Percentiles rank a stretch among this genome's conserved stretches.
These are phyloP conservation scores for Rana temporaria DNA, from an alignment of 2,113 vertebrate genomes.

Conservation along the genomic window DNA sequence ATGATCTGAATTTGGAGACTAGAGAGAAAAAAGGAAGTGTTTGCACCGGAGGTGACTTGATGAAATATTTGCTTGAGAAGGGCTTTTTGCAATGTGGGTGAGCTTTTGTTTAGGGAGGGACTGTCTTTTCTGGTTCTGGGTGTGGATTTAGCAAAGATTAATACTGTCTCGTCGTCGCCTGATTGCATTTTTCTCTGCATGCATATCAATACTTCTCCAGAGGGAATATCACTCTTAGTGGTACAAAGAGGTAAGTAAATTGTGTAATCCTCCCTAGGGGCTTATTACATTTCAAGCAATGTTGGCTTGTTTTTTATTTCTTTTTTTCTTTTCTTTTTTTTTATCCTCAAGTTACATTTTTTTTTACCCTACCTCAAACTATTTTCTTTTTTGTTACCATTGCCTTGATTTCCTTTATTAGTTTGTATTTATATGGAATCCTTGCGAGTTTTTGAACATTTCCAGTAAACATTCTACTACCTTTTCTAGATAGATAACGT, in stretches of 20 bases:
- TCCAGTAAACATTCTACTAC: too few relatives aligned
- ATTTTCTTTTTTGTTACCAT: too few relatives aligned
- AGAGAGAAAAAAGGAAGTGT: slow-evolving; percentile 23
- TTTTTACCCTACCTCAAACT: too few relatives aligned
- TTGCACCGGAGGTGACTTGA: slow-evolving; percentile 27
- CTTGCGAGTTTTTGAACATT: too few relatives aligned
- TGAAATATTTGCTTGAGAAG: slow-evolving; percentile 51
- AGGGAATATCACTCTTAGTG: slow-evolving; percentile 19
- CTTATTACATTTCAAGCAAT: neutral
- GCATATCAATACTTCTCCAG: slow-evolving; percentile 18
- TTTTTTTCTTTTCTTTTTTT: too few relatives aligned
- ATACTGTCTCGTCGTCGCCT: slow-evolving; percentile 25
- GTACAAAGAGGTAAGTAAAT: slow-evolving; percentile 30
- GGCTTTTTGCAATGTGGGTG: slow-evolving; percentile 40
- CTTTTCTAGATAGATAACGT: too few relatives aligned
- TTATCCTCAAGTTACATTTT: too few relatives aligned
- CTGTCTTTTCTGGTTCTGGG: slow-evolving; percentile 24
- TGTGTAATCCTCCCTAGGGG: neutral
- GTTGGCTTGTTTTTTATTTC: too few relatives aligned
- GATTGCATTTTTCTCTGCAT: slow-evolving; percentile 29
- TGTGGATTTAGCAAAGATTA: slow-evolving; percentile 40
- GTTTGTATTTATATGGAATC: too few relatives aligned
- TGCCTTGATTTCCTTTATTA: too few relatives aligned
- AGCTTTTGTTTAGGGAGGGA: slow-evolving; percentile 40
- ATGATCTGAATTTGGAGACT: neutral